These are phyloP conservation scores for Tetragnatha versicolor DNA, from an alignment of 1,140 invertebrate genomes.

Conservation along the genomic window DNA sequence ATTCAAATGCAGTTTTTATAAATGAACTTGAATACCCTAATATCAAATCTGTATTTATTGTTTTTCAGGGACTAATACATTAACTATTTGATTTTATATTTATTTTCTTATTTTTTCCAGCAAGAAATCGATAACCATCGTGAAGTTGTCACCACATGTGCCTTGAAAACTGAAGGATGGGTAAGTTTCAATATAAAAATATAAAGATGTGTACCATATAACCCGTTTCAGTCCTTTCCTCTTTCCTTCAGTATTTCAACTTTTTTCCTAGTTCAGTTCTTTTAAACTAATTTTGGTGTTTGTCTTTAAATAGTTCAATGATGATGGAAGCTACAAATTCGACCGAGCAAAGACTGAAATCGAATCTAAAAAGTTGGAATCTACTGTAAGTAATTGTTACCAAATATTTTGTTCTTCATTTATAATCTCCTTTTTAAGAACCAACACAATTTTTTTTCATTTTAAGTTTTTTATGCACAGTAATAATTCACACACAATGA, in stretches of 20 bases:
- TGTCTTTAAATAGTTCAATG: constrained; percentile 53
- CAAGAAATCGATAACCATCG: constrained; percentile 56
- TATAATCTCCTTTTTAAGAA: too few relatives aligned
- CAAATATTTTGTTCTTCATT: neutral
- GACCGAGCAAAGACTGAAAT: constrained; percentile 59
- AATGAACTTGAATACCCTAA: too few relatives aligned
- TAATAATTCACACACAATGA: too few relatives aligned
- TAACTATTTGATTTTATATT: too few relatives aligned
- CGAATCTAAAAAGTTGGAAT: constrained; percentile 57
- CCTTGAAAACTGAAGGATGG: constrained; percentile 56
- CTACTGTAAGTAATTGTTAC: constrained; percentile 39
- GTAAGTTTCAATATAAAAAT: constrained; percentile 15
- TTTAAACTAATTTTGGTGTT: neutral
- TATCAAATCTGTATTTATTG: too few relatives aligned
- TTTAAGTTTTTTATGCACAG: too few relatives aligned
- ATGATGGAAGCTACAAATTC: constrained; percentile 59
- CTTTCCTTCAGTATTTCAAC: neutral
- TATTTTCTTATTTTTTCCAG: constrained; percentile 29
- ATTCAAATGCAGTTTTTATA: too few relatives aligned
- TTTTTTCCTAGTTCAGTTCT: neutral
- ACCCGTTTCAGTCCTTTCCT: neutral
- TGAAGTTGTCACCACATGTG: constrained; percentile 57
- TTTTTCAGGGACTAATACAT: too few relatives aligned
- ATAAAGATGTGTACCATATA: neutral
- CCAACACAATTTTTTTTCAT: too few relatives aligned